Percentiles rank a stretch among this genome's conserved stretches.
Evolutionary conservation across 2,797 vertebrate species (phyloP).

Genomic region (Gobionotothen gibberifrons): DNA sequence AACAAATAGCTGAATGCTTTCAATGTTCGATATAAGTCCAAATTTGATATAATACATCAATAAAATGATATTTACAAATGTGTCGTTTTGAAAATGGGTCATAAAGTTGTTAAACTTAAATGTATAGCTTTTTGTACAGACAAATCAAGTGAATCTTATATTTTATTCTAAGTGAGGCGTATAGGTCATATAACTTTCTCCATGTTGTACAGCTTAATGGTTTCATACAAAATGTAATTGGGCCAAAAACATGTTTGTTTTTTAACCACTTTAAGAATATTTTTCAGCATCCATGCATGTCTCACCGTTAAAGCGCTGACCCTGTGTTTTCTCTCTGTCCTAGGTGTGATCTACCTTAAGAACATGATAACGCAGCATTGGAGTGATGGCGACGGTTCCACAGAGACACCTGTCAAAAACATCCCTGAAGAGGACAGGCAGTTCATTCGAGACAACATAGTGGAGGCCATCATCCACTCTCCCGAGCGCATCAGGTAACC

Average conservation of each 20-base stretch:
- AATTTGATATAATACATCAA: background rate
- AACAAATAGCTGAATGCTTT: background rate
- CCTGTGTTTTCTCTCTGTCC: conserved; percentile 26
- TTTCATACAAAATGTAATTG: background rate
- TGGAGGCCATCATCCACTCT: conserved; percentile 99
- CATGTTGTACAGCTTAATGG: too few relatives aligned
- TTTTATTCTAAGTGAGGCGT: background rate
- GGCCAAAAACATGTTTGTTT: background rate
- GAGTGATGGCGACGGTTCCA: conserved; percentile 91
- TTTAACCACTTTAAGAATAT: background rate
- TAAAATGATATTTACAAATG: background rate
- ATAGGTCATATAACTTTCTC: background rate
- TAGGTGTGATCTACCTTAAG: conserved; percentile 99
- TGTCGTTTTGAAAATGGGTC: too few relatives aligned
- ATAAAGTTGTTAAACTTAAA: too few relatives aligned
- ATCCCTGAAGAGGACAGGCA: conserved; percentile 97
- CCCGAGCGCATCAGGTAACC: conserved; percentile 96
- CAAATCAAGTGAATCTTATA: too few relatives aligned
- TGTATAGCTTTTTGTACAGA: too few relatives aligned
- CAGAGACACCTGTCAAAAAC: conserved; percentile 91
- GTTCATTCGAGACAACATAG: conserved; percentile 97
- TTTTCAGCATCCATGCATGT: background rate
- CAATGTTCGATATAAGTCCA: background rate
- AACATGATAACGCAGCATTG: conserved; percentile 99
- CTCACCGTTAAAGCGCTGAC: background rate